Evolutionary conservation across 2,797 vertebrate species (phyloP).

Genomic region (Sphenopsis melanotis): DNA sequence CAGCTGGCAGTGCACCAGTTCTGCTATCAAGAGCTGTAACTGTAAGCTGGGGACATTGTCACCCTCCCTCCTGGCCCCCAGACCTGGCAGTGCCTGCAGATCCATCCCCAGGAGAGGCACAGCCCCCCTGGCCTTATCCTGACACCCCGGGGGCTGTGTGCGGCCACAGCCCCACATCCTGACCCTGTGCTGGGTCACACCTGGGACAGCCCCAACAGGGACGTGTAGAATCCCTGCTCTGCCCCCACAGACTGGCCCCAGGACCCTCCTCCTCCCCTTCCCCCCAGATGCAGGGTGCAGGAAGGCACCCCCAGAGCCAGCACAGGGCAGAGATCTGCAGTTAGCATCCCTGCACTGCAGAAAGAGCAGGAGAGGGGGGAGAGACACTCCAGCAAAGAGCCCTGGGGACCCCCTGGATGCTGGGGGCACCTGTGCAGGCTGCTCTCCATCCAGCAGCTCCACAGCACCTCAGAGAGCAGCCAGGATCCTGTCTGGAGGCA

Average conservation of each 20-base stretch:
- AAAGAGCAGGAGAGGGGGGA: not conserved
- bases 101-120: not conserved
- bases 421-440: not conserved
- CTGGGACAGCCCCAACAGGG: accelerated
- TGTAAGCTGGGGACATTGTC: accelerated
- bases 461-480: accelerated
- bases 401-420: accelerated
- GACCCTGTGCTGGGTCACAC: not conserved
- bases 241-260: not conserved
- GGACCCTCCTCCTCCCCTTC: not conserved
- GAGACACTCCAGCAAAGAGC: not conserved
- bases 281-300: not conserved
- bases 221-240: not conserved
- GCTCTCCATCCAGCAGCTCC: not conserved
- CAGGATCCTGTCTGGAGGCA: not conserved
- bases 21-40: not conserved
- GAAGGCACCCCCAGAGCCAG: not conserved
- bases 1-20: accelerated
- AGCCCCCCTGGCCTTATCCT: not conserved
- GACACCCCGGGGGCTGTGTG: not conserved
- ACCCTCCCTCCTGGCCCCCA: accelerated
- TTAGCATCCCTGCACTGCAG: not conserved
- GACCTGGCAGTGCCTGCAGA: not conserved
- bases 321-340: not conserved
- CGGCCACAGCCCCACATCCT: accelerated